Evolutionary conservation across 2,888 invertebrate genomes (phyloP).

Genomic region (Cryptus armator): DNA sequence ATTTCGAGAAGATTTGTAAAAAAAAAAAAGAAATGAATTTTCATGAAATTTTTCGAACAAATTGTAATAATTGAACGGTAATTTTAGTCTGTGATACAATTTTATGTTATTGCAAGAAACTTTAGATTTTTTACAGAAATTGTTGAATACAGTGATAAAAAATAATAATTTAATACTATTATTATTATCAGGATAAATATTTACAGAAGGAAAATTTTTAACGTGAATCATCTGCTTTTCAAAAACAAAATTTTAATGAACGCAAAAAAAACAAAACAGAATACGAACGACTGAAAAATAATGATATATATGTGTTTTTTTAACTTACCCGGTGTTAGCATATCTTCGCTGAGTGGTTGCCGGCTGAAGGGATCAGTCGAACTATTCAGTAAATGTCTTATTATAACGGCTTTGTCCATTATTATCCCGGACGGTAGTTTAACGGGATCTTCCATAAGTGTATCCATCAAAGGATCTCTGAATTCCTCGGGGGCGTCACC

Average conservation of each 20-base stretch:
- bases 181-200: too few species aligned
- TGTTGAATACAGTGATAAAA: too few species aligned
- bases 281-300: too few species aligned
- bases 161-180: too few species aligned
- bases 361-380: constrained; percentile 99
- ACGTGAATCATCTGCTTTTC: too few species aligned
- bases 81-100: too few species aligned
- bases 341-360: constrained; percentile 97
- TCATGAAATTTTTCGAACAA: not conserved
- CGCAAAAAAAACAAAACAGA: too few species aligned
- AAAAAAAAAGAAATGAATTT: not conserved
- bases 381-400: constrained; percentile 97
- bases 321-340: constrained; percentile 93
- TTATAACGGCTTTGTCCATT: constrained; percentile 97
- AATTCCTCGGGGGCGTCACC: constrained; percentile 99
- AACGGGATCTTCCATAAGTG: constrained; percentile 98
- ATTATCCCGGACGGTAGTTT: constrained; percentile 94
- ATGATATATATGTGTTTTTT: constrained; percentile 1
- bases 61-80: too few species aligned
- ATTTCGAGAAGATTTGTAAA: constrained; percentile 17
- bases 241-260: too few species aligned
- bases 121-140: too few species aligned
- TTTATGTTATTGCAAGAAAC: too few species aligned
- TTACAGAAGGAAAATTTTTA: too few species aligned
- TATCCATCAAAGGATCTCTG: constrained; percentile 98